Evolutionary conservation across 2,888 invertebrate genomes (phyloP), one percentile per base, ranked within the genome.

Genomic region (Bimastos eiseni): DNA sequence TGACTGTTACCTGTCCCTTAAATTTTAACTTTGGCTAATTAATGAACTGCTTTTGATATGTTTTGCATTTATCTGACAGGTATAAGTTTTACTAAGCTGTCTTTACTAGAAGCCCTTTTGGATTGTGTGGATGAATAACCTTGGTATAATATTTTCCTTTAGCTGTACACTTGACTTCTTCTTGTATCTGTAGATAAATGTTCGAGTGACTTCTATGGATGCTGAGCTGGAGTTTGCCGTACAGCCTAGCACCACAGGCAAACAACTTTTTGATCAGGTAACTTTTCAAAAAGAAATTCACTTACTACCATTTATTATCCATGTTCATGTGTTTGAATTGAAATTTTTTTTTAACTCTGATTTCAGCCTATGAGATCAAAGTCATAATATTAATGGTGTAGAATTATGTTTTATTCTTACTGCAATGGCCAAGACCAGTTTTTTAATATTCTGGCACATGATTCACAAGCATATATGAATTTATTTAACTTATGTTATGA

Each of bases 171-270:
- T 86, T 33, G 34, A 36, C 24, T 86, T 86, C 86, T 21, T 86
- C 21, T 37, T 36, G n/a, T 89, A n/a, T n/a, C 8, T 41, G 8
- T 94, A 96, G 96, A 98, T 99, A 97, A 99, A 99, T 97, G 99
- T 99, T 95, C 97, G 99, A 96, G 99, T 99, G 96, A 99, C 98
- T 96, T 99, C 99, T 95, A 99, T 99, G 99, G 99, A 99, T 96
- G 99, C 99, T 96, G 99, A 99, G 97, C 96, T 99, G 97, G 99
- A 99, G 97, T 99, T 99, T 97, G 98, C 99, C 96, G 99, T 99
- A 97, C 99, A 99, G 97, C 98, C 98, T 95, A 98, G 98, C 95
- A 99, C 99, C 94, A 99, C 99, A 93, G 99, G 99, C 95, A 99
- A 99, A 96, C 99, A 99, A 96, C 97, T 99, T 92, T 99, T 99